Base-by-base conservation (phyloP, 1,140 invertebrate genomes). In the Hyposmocoma kahamanoa region DNA sequence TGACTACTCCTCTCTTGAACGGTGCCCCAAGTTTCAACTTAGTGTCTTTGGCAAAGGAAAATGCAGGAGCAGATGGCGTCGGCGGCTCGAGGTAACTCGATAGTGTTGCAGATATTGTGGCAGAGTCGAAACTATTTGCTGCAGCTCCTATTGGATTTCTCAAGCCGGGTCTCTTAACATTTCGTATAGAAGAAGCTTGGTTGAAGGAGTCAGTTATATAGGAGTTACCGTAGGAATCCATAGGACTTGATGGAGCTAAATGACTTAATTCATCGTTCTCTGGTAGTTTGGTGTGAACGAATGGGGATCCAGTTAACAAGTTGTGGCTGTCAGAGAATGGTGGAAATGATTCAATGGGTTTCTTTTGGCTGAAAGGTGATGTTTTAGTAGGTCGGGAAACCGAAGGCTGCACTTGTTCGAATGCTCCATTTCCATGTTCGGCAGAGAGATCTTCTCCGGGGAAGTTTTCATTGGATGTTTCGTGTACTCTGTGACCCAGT, bases 11-110 rank as follows among this genome's bases (percentile, higher is more conserved):
- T 65, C 81, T 72, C 56, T 86, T 84, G 21, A 76, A 78, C 22
- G 74, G 70, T 24, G 42, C 56, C 11, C 69, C 73, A 38, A 63
- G 76, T 53, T 83, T 79, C 19, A 61, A 69, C 20, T 59, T 44
- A 15, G 47, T 56, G 6, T 82, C 77, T 47, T 81, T 81, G 5
- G 61, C 53, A 50, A 73, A 83, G 1, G 63, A 64, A 42, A 76
- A 79, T 17, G 69, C 53, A 22, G 68, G 55, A 8, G 69, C 64
- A 9, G 78, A 67, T 24, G 82, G 84, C 5, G 80, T 81, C 2
- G 86, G 86, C 2, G 84, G 86, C 57, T 87, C 86, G 44, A 87
- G 60, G 46, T 72, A 87, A 47, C 84, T 87, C 0, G 86, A 84
- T 44, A 86, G 62, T 1, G 78, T 82, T 11, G 65, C 54, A 6